phyloP scores from a whole-genome alignment of 1,140 invertebrate species.

The Drosophila quadrilineata region DNA sequence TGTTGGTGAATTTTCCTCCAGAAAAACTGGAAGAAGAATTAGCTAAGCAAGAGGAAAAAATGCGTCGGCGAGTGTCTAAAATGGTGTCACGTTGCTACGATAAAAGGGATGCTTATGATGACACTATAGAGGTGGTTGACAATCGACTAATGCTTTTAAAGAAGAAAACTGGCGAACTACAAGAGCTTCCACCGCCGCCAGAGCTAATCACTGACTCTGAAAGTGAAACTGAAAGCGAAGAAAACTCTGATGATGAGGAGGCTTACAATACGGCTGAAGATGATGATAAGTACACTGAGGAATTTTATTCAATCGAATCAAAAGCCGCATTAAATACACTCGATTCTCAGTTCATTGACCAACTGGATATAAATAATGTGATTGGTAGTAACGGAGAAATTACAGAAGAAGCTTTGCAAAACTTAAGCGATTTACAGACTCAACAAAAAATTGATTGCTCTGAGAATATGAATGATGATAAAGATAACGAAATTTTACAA shows the following conservation, averaged over 20 bases:
- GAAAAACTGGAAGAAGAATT: conserved; percentile 43
- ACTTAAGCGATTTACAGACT: conserved; percentile 51
- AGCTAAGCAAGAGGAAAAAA: conserved; percentile 24
- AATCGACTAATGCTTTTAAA: conserved; percentile 66
- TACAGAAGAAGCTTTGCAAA: conserved; percentile 54
- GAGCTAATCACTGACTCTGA: conserved; percentile 43
- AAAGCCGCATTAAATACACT: conserved; percentile 40
- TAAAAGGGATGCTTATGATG: conserved; percentile 60
- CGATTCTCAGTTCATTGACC: conserved; percentile 63
- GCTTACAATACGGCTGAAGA: conserved; percentile 60
- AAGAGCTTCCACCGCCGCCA: conserved; percentile 53
- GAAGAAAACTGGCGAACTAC: conserved; percentile 54
- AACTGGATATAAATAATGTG: conserved; percentile 53
- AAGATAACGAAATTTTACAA: conserved; percentile 47
- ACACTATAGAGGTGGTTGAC: conserved; percentile 62
- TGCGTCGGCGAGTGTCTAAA: conserved; percentile 25
- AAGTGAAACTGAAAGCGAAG: conserved; percentile 17
- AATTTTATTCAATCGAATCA: conserved; percentile 51
- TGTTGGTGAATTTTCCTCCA: conserved; percentile 25
- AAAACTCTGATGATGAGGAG: conserved; percentile 19
- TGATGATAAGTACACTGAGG: conserved; percentile 8
- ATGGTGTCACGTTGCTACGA: conserved; percentile 52
- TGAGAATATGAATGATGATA: conserved; percentile 2
- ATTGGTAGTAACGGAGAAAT: conserved; percentile 37
- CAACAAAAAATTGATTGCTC: conserved; percentile 28